phyloP scores from a whole-genome alignment of 2,113 vertebrate genomes.

The Pituophis catenifer region DNA sequence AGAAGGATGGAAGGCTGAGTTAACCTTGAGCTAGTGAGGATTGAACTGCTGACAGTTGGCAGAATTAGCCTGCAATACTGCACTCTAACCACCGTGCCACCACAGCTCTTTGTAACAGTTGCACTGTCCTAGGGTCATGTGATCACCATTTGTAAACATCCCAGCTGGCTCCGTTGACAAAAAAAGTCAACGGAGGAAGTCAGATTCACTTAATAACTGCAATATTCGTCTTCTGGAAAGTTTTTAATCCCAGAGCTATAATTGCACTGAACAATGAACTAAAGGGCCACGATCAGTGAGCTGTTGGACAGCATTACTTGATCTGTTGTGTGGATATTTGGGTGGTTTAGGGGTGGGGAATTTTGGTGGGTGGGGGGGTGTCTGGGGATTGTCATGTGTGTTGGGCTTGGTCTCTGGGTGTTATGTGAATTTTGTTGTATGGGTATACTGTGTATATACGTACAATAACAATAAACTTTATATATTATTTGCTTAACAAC shows the following conservation, averaged over 20 bases:
- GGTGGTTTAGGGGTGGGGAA: too few species aligned
- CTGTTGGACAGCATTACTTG: too few species aligned
- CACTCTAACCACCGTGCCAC: not conserved
- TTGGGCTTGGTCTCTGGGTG: too few species aligned
- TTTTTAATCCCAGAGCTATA: too few species aligned
- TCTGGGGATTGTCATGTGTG: too few species aligned
- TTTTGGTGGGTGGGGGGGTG: too few species aligned
- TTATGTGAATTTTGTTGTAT: too few species aligned
- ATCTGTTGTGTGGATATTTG: too few species aligned
- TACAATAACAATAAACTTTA: too few species aligned
- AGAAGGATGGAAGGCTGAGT: not conserved
- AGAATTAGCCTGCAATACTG: not conserved
- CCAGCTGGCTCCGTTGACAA: not conserved
- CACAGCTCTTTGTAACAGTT: not conserved
- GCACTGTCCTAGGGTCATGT: not conserved
- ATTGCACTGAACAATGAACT: too few species aligned
- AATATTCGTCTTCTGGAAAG: not conserved
- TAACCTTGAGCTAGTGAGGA: not conserved
- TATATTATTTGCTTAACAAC: not conserved
- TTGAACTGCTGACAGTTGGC: not conserved
- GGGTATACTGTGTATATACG: too few species aligned
- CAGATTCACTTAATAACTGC: not conserved
- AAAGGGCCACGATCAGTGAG: too few species aligned
- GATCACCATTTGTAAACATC: not conserved
- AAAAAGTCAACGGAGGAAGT: not conserved